phyloP scores from a whole-genome alignment of 2,888 invertebrate species.

The Caenorhabditis wallacei region DNA sequence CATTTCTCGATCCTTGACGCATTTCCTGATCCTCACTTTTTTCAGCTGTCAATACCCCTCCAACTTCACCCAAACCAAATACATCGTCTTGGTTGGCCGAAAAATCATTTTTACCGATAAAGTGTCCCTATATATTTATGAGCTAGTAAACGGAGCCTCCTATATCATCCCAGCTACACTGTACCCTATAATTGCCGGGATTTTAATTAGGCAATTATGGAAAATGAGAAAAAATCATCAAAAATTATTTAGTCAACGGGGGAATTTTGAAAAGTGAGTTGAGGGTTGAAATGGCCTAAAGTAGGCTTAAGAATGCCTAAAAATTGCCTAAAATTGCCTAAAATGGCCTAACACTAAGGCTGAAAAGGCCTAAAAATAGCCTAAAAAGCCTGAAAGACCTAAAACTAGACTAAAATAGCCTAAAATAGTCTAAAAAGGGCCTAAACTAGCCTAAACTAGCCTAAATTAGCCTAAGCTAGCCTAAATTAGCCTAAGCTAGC shows the following conservation, averaged over 20 bases:
- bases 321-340: not conserved
- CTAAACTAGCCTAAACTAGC: too few species aligned
- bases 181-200: not conserved
- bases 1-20: too few species aligned
- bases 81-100: not conserved
- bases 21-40: too few species aligned
- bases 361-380: too few species aligned
- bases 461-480: too few species aligned
- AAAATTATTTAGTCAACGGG: not conserved
- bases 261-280: not conserved
- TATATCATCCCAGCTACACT: not conserved
- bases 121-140: not conserved
- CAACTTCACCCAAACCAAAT: slow-evolving; percentile 4
- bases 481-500: too few species aligned
- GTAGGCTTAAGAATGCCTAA: not conserved
- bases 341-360: too few species aligned
- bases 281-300: not conserved
- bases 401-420: too few species aligned
- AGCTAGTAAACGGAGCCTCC: not conserved
- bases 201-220: not conserved
- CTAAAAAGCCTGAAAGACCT: too few species aligned
- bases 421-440: too few species aligned
- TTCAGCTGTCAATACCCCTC: slow-evolving; percentile 1
- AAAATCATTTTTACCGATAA: slow-evolving; percentile 3
- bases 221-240: not conserved